Base-by-base conservation (phyloP, 2,888 invertebrate species). In the Drosophila anceps region DNA sequence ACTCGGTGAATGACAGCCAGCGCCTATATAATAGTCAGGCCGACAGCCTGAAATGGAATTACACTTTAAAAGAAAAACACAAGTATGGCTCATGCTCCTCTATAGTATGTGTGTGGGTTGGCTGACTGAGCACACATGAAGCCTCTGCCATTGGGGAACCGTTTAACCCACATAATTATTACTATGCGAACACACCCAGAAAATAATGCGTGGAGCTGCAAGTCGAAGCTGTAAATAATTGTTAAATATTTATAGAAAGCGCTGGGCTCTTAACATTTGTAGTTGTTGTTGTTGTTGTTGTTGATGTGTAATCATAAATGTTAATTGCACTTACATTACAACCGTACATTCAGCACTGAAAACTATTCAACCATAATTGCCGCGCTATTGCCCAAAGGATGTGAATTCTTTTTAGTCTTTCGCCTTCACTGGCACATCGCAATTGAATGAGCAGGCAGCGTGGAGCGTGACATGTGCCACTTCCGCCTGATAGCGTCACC, bases 161-260 rank as follows among this genome's bases (percentile, higher is more conserved):
- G 72, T 82, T 86, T 81, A 87, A 82, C 85, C 88, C 79, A 89
- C 82, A 86, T 86, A 87, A 87, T 89, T 84, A 89, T 89, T 84
- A 77, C 74, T 61, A 67, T 72, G 68, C 57, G 50, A 76, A 64
- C 69, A 69, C 66, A 72, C 63, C 68, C 68, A 64, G 62, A 76
- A 81, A 73, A 69, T 79, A 84, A 78, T 87, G 85, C 81, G 81
- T 73, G 82, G 78, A 69, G 76, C 71, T 81, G 63, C 76, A 71
- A 75, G 83, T 80, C 88, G 83, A 84, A 31, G 51, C 33, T 64
- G 83, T 76, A 73, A 73, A 73, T 77, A 65, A 84, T 88, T 78
- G 73, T 84, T 82, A 85, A 84, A 87, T 84, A 88, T 84, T 80
- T 76, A 80, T 78, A 53, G 60, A 60, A 59, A 64, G 37, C 37